Evolutionary conservation across 2,888 invertebrate genomes (phyloP), one percentile per base, ranked within the genome.

Genomic region (Drosophila recens): DNA sequence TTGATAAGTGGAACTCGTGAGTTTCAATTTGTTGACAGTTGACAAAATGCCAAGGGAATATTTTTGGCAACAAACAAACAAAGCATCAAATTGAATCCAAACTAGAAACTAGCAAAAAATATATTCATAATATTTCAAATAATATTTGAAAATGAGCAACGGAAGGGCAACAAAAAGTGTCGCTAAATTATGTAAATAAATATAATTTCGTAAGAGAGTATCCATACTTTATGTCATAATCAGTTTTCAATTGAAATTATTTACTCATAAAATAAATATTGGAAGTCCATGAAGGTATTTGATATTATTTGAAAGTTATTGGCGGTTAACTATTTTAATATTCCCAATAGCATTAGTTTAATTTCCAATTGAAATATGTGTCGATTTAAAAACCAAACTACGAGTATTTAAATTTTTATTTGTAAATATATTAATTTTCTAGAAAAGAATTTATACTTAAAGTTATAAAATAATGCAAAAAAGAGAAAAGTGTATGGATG

Each of bases 11-110:
- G 71, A 77, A 75, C 61, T 75, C 79, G 49, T 67, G 70, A 67
- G 63, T 67, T 79, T 80, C 77, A 79, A 73, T 76, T 75, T 73
- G 48, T 45, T 80, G 72, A 71, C 77, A 73, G 69, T 78, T 80
- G 81, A 78, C 79, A 78, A 80, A 79, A 76, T 79, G 80, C 80
- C 80, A 76, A 79, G 23, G 61, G 49, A 71, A 62, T 42, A 68
- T 49, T 68, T 53, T 75, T 75, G 65, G 62, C 65, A 63, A 68
- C 40, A 49, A 52, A 46, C 45, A 38, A 46, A 67, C 33, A 52
- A 67, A 53, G 48, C 52, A 63, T n/a, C 45, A 38, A 63, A 49
- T 46, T 17, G 27, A 51, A 64, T 10, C 34, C 15, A 46, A 49
- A 58, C 48, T 38, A 65, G 38, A 62, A 67, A 51, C 48, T 49